These are phyloP conservation scores for Actinemys pallida DNA, from an alignment of 2,113 vertebrate genomes.

Conservation along the genomic window DNA sequence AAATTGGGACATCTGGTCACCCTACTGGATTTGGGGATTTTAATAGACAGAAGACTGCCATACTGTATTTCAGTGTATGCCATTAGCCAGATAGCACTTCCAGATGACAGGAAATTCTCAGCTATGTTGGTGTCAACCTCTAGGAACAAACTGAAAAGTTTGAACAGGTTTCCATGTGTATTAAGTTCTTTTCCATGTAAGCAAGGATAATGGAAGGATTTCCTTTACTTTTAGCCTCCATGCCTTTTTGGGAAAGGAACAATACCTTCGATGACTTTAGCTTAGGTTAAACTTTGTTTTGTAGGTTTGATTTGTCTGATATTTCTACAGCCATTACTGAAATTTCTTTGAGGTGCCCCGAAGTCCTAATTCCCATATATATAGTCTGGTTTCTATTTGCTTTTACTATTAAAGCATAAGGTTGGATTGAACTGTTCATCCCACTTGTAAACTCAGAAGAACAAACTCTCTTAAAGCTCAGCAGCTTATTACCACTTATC, in stretches of 20 bases:
- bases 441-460: slow-evolving; percentile 29
- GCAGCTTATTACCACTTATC: not conserved
- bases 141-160: not conserved
- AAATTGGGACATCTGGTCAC: too few species aligned
- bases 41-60: rapidly evolving
- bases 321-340: slow-evolving; percentile 14
- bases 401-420: slow-evolving; percentile 41
- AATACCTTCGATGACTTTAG: not conserved
- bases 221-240: not conserved
- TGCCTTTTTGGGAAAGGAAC: not conserved
- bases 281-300: slow-evolving; percentile 33
- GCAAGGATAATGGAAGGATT: not conserved
- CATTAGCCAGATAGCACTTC: not conserved
- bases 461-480: not conserved
- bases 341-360: slow-evolving; percentile 14
- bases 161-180: not conserved
- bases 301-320: slow-evolving; percentile 18
- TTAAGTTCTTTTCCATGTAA: not conserved
- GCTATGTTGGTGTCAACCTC: not conserved
- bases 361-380: slow-evolving; percentile 6
- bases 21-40: rapidly evolving
- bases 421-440: slow-evolving; percentile 13
- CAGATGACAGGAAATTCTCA: not conserved
- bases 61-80: not conserved
- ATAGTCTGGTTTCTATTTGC: slow-evolving; percentile 37